phyloP scores from a whole-genome alignment of 2,113 vertebrate species.

The Cyanoramphus novaezelandiae region DNA sequence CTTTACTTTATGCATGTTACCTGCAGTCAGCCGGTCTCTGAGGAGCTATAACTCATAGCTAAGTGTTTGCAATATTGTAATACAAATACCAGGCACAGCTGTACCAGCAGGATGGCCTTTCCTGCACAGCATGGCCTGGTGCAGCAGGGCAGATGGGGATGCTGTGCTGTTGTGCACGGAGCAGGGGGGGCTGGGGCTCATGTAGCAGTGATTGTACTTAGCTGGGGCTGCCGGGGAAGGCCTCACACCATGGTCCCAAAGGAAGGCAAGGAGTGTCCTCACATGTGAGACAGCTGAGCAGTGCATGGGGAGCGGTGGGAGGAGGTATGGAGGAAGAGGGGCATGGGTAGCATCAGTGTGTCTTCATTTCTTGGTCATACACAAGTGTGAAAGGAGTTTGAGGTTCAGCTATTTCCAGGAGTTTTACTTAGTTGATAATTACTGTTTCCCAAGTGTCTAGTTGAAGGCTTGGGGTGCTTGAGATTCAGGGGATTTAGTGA shows the following conservation, averaged over 20 bases:
- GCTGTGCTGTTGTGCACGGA: neutral
- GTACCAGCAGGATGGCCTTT: neutral
- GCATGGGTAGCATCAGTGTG: neutral
- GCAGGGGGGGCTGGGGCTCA: neutral
- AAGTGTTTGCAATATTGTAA: neutral
- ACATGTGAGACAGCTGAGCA: neutral
- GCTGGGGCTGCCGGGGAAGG: neutral
- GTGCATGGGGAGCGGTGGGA: fast-evolving
- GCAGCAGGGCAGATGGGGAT: neutral
- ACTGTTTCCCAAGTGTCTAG: neutral
- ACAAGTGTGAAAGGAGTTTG: neutral
- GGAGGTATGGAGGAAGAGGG: neutral
- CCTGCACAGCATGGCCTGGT: neutral
- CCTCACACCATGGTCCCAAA: fast-evolving
- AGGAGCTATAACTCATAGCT: slow-evolving; percentile 7
- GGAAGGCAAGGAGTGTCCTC: neutral
- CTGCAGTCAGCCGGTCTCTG: neutral
- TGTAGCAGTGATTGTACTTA: fast-evolving
- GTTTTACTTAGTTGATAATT: neutral
- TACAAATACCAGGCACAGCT: neutral
- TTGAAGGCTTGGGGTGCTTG: neutral
- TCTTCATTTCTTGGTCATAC: neutral
- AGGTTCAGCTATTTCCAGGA: neutral
- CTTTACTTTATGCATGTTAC: neutral
- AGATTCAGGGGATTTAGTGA: neutral